Evolutionary conservation across 2,797 vertebrate genomes (phyloP), one percentile per base, ranked within the genome.

Genomic region (Pseudomugil tenellus): DNA sequence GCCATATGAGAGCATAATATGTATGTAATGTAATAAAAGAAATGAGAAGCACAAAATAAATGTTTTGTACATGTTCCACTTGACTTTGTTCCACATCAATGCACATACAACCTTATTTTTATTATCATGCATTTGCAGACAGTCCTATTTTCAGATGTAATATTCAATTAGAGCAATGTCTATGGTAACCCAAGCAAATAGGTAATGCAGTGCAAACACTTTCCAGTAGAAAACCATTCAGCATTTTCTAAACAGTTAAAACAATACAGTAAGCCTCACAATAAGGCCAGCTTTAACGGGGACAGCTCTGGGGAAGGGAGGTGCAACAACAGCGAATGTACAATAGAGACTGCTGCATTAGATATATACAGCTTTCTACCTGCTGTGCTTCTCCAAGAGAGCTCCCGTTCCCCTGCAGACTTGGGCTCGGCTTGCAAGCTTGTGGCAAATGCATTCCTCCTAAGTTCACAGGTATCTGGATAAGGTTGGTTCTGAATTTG

Each of bases 41-140:
- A 79, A 83, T 69, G 28, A 80, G 75, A 88, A 92, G 90, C 90
- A 92, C 92, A 91, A 91, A 93, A 90, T 91, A 90, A 91, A 83
- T 68, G 73, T 86, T 87, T 87, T 87, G 69, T 67, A 75, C 85
- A 66, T n/a, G 19, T 63, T 76, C 74, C 23, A 64, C 0, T 12
- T n/a, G 62, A 68, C 34, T 79, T 35, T 17, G 68, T 81, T 75
- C 67, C 66, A 34, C n/a, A 46, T 46, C 43, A 26, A 0, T 62
- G 2, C 35, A 7, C 13, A 41, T 26, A 63, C 68, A 1, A 35
- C 51, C 58, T 39, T n/a, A n/a, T n/a, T n/a, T 35, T 12, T 41
- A 1, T 1, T 11, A 26, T 1, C 16, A 31, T 21, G 13, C 41
- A 57, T 74, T 3, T 11, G 0, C 31, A 23, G 6, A 37, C 11